A percentile compares a stretch with the other conserved stretches of the same genome.
phyloP scores from a whole-genome alignment of 1,140 invertebrate genomes.

The Zaprionus ghesquierei region DNA sequence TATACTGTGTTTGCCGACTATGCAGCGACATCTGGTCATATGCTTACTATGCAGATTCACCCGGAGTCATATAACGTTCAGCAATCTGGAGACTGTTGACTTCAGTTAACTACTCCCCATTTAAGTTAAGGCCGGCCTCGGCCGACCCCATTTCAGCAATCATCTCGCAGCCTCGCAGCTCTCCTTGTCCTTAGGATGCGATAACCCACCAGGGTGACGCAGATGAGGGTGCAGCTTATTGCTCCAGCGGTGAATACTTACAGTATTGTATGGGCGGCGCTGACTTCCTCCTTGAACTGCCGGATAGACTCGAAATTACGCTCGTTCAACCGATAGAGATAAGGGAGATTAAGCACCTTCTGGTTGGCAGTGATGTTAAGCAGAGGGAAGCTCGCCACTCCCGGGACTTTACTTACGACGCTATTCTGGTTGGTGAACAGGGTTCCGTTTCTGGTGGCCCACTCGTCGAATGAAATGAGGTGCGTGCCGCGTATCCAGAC shows the following conservation, averaged over 20 bases:
- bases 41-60: neutral
- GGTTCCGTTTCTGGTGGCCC: too few relatives aligned
- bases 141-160: slow-evolving; percentile 16
- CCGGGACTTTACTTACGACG: neutral
- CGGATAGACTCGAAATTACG: slow-evolving; percentile 1
- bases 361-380: too few relatives aligned
- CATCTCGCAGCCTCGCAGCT: neutral
- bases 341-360: slow-evolving; percentile 20
- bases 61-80: neutral
- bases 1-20: neutral
- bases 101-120: slow-evolving; percentile 8
- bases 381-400: neutral
- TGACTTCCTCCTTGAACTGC: neutral
- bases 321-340: slow-evolving; percentile 6
- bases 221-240: too few relatives aligned
- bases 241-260: too few relatives aligned
- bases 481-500: slow-evolving; percentile 19
- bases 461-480: slow-evolving; percentile 10
- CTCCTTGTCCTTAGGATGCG: too few relatives aligned
- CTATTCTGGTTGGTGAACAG: slow-evolving; percentile 16
- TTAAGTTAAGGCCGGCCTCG: slow-evolving; percentile 8
- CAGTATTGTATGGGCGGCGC: too few relatives aligned
- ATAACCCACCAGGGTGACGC: too few relatives aligned
- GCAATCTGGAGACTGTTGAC: neutral
- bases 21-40: neutral